Conservation (phyloP, 2,888 invertebrate species). For the Serrognathus titanus region DNA sequence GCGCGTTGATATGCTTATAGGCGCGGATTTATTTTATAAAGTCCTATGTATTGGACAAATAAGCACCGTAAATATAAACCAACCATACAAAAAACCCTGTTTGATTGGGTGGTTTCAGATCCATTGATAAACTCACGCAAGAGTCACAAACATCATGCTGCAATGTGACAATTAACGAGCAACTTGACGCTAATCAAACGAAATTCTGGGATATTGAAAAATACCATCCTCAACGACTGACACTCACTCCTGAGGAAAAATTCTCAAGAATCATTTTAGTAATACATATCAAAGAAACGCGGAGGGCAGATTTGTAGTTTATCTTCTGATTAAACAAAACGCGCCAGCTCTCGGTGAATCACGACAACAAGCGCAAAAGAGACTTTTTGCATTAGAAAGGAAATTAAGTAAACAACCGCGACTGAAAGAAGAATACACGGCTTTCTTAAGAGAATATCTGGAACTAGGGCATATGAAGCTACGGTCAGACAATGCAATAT, state of each 20-base stretch:
- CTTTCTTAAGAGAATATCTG: background rate
- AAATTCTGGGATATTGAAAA: conserved; percentile 4
- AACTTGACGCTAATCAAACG: background rate
- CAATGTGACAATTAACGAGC: background rate
- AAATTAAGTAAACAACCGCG: background rate
- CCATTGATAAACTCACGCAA: too few relatives aligned
- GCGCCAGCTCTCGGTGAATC: background rate
- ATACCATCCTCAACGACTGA: background rate
- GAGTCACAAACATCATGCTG: background rate
- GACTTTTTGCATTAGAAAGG: background rate
- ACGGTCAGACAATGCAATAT: background rate
- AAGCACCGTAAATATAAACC: background rate
- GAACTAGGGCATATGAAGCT: background rate
- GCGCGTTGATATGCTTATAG: background rate
- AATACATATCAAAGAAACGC: background rate
- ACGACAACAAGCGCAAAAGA: background rate
- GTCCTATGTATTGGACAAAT: background rate
- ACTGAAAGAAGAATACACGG: background rate
- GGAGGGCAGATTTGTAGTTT: conserved; percentile 1
- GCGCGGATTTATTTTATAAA: conserved; percentile 1
- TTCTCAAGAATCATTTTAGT: background rate
- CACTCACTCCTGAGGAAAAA: background rate
- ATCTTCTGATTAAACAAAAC: background rate
- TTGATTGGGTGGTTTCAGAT: background rate
- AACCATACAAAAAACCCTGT: background rate